These are phyloP conservation scores for Cheiracanthium punctorium DNA, from an alignment of 2,888 invertebrate species.

Conservation along the genomic window DNA sequence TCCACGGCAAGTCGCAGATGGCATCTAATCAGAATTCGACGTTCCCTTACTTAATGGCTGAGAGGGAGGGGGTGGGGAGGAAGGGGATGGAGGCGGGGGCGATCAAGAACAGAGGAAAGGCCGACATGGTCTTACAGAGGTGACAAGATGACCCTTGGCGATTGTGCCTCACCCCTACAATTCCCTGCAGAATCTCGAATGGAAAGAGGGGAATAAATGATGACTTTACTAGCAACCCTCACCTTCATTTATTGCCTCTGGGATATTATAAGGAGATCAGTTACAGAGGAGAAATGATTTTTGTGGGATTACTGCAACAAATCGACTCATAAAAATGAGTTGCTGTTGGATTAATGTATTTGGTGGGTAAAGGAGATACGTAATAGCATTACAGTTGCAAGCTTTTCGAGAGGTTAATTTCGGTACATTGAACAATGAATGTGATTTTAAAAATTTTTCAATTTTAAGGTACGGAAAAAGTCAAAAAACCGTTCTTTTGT, in stretches of 20 bases:
- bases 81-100: neutral
- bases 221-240: slow-evolving; percentile 42
- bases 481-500: too few species aligned
- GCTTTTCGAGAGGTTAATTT: too few species aligned
- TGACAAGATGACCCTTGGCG: slow-evolving; percentile 58
- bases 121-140: slow-evolving; percentile 48
- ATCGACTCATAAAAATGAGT: neutral
- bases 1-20: slow-evolving; percentile 47
- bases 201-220: slow-evolving; percentile 50
- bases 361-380: neutral
- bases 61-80: neutral
- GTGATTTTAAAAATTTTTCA: too few species aligned
- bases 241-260: slow-evolving; percentile 6
- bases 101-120: slow-evolving; percentile 45
- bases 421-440: too few species aligned
- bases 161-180: slow-evolving; percentile 28
- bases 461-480: too few species aligned
- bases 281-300: neutral
- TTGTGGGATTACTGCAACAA: neutral
- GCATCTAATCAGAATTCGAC: slow-evolving; percentile 64
- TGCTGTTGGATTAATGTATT: neutral
- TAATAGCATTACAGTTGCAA: too few species aligned
- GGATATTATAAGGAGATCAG: neutral
- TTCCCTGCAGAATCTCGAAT: slow-evolving; percentile 24
- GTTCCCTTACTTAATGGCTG: slow-evolving; percentile 42